Percentiles rank a stretch among this genome's conserved stretches.
These are phyloP conservation scores for Buphagus erythrorhynchus DNA, from an alignment of 2,797 vertebrate genomes.

Conservation along the genomic window DNA sequence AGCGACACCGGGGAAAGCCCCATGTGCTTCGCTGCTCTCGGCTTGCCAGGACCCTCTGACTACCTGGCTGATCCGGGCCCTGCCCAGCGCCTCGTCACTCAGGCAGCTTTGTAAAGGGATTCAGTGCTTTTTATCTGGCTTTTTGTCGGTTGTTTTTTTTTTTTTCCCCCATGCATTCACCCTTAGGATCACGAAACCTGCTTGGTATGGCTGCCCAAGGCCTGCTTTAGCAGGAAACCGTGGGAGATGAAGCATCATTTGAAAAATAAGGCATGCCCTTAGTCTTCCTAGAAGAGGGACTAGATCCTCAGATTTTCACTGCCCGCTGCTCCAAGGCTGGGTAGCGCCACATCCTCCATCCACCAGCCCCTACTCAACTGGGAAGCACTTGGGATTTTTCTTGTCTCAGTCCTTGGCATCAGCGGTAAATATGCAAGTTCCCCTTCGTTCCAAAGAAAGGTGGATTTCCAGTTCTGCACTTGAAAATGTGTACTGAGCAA, in stretches of 20 bases:
- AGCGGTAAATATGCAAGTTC: neutral
- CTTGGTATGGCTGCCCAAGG: rapidly evolving
- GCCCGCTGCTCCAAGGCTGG: neutral
- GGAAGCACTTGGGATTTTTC: neutral
- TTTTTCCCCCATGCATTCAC: rapidly evolving
- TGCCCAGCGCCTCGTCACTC: neutral
- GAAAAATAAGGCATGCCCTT: neutral
- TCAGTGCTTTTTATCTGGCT: neutral
- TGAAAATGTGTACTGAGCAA: neutral
- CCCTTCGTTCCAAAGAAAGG: neutral
- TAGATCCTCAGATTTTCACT: neutral
- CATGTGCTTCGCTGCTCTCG: neutral
- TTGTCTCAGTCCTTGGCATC: neutral
- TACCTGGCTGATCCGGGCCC: neutral
- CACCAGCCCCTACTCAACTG: neutral
- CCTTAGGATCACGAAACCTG: neutral
- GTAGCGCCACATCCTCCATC: neutral
- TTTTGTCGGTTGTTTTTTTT: neutral
- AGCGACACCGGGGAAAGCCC: neutral
- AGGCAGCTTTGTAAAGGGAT: neutral
- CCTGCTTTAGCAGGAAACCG: neutral
- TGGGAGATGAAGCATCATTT: neutral
- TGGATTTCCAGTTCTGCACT: neutral
- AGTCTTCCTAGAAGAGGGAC: neutral
- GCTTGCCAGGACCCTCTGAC: neutral